A percentile compares a stretch with the other conserved stretches of the same genome.
Evolutionary conservation across 2,888 invertebrate genomes (phyloP).

Genomic region (Eulithis prunata): DNA sequence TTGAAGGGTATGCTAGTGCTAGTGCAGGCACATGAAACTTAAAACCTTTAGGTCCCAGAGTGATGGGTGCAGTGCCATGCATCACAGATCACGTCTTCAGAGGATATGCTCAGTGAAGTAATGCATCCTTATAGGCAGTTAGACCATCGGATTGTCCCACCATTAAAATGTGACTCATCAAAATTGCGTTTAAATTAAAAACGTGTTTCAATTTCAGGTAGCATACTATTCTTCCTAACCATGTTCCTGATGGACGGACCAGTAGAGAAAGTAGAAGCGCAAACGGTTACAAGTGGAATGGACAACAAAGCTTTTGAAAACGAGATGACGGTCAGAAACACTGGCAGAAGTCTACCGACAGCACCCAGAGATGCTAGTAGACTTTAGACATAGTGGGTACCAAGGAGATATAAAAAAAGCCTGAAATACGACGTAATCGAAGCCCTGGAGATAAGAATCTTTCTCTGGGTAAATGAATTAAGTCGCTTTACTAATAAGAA

Average conservation of each 20-base stretch:
- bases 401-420: slow-evolving; percentile 21
- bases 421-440: slow-evolving; percentile 7
- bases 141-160: too few relatives aligned
- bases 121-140: too few relatives aligned
- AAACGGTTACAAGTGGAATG: slow-evolving; percentile 65
- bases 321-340: slow-evolving; percentile 58
- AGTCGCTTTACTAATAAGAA: too few relatives aligned
- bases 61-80: too few relatives aligned
- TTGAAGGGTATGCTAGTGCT: too few relatives aligned
- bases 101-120: too few relatives aligned
- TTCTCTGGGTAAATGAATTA: background rate
- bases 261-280: slow-evolving; percentile 48
- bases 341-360: slow-evolving; percentile 41
- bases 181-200: too few relatives aligned
- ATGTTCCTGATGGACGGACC: slow-evolving; percentile 92
- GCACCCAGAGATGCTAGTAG: slow-evolving; percentile 52
- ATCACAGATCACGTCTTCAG: too few relatives aligned
- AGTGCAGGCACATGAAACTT: too few relatives aligned
- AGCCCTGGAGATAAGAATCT: slow-evolving; percentile 6
- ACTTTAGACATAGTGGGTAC: slow-evolving; percentile 39
- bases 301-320: slow-evolving; percentile 84
- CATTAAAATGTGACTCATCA: too few relatives aligned
- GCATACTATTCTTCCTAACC: slow-evolving; percentile 91
- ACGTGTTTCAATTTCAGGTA: slow-evolving; percentile 83
- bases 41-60: too few relatives aligned